A percentile compares a stretch with the other conserved stretches of the same genome.
These are phyloP conservation scores for Trissolcus brochymenae DNA, from an alignment of 2,888 invertebrate genomes.

Conservation along the genomic window DNA sequence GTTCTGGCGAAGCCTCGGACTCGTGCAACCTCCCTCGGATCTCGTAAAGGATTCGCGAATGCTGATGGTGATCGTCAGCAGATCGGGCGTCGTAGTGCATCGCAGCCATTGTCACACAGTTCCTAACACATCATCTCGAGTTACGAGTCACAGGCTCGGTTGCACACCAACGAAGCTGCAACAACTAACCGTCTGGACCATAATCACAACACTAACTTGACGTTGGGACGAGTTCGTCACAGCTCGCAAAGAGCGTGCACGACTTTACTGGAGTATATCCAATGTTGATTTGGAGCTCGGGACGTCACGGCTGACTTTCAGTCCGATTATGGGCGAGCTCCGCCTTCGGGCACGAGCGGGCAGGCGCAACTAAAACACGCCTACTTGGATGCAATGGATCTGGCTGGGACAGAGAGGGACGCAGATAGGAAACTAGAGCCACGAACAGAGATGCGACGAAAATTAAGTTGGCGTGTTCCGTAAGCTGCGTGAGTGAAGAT, in stretches of 20 bases:
- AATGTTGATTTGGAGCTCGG: conserved; percentile 19
- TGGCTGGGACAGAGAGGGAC: no score
- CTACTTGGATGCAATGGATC: conserved; percentile 26
- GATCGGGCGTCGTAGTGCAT: conserved; percentile 72
- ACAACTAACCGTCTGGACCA: not conserved
- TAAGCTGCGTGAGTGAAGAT: conserved; percentile 26
- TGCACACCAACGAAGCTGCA: conserved; percentile 3
- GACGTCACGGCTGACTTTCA: conserved; percentile 6
- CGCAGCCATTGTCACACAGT: conserved; percentile 63
- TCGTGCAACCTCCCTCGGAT: conserved; percentile 64
- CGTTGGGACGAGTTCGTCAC: not conserved
- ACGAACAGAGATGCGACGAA: conserved; percentile 24
- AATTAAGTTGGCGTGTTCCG: conserved; percentile 23
- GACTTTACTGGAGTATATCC: conserved; percentile 18
- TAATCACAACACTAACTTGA: conserved; percentile 1
- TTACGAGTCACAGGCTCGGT: conserved; percentile 7
- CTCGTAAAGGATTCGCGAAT: conserved; percentile 61
- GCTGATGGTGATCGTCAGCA: conserved; percentile 67
- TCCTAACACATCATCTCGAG: conserved; percentile 30
- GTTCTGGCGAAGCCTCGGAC: conserved; percentile 62
- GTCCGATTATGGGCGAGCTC: conserved; percentile 20
- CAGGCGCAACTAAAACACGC: conserved; percentile 48
- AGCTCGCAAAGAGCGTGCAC: conserved; percentile 9
- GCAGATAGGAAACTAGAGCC: no score
- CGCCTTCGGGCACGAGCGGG: conserved; percentile 38